Conservation (phyloP, 2,797 vertebrate species). For the Eleutherodactylus coqui region DNA sequence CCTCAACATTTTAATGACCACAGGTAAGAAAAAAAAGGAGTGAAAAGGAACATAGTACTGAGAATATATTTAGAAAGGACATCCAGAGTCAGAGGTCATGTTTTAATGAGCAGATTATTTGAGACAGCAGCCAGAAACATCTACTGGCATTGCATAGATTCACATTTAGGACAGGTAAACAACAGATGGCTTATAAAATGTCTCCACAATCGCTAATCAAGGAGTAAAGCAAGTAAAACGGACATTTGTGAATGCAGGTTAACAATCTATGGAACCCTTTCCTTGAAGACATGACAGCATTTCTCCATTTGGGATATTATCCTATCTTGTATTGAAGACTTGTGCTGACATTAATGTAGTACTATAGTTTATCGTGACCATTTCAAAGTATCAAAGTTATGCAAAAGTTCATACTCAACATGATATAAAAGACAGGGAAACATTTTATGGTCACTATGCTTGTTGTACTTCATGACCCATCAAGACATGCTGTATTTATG, state of each 20-base stretch:
- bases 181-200: neutral
- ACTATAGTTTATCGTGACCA: too few species aligned
- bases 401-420: neutral
- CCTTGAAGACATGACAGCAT: neutral
- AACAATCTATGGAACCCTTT: neutral
- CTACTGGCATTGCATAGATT: neutral
- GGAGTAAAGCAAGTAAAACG: neutral
- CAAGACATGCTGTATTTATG: too few species aligned
- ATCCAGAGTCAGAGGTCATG: neutral
- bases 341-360: neutral
- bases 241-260: neutral
- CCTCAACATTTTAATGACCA: neutral
- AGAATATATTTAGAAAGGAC: slow-evolving; percentile 1
- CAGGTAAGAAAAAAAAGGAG: neutral
- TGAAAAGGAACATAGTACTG: neutral
- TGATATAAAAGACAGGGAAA: neutral
- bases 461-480: too few species aligned
- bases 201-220: neutral
- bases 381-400: neutral
- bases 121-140: neutral
- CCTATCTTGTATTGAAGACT: too few species aligned
- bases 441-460: too few species aligned
- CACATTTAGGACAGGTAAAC: slow-evolving; percentile 16
- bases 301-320: neutral
- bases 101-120: slow-evolving; percentile 27